A percentile compares a stretch with the other conserved stretches of the same genome.
These are phyloP conservation scores for Leptothorax acervorum DNA, from an alignment of 2,888 invertebrate species.

Conservation along the genomic window DNA sequence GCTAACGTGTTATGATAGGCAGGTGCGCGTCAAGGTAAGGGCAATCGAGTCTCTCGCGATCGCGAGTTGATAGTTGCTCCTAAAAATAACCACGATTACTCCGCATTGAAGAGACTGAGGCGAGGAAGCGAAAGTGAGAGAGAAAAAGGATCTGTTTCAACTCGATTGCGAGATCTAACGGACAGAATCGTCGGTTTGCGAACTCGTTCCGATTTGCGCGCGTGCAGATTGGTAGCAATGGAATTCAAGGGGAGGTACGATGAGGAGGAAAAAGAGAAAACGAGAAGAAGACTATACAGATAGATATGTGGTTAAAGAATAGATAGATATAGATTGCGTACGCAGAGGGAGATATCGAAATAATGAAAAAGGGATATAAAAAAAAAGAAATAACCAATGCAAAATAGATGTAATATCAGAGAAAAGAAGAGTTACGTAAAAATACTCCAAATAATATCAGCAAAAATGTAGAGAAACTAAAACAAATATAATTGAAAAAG, in stretches of 20 bases:
- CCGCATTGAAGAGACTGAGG: background rate
- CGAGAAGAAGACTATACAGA: background rate
- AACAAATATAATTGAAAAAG: background rate
- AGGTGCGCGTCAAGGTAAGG: slow-evolving; percentile 62
- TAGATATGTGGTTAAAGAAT: slow-evolving; percentile 1
- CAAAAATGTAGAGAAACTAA: background rate
- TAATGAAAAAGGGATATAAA: background rate
- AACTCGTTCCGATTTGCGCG: slow-evolving; percentile 54
- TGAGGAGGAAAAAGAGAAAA: background rate
- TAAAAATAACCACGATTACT: slow-evolving; percentile 41
- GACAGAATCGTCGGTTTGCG: slow-evolving; percentile 18
- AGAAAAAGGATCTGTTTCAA: slow-evolving; percentile 14
- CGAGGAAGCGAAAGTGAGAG: slow-evolving; percentile 6
- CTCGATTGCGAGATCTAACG: slow-evolving; percentile 29
- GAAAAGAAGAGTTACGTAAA: background rate
- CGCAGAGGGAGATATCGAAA: background rate
- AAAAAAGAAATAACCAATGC: slow-evolving; percentile 1
- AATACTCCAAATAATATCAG: background rate
- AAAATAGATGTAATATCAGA: background rate
- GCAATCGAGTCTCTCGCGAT: slow-evolving; percentile 42
- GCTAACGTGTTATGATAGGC: slow-evolving; percentile 66
- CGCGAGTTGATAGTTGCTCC: slow-evolving; percentile 29
- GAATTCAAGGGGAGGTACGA: background rate
- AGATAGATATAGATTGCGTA: slow-evolving; percentile 4
- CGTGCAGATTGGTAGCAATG: slow-evolving; percentile 20